Percentiles rank a stretch among this genome's conserved stretches.
These are phyloP conservation scores for Tachycineta bicolor DNA, from an alignment of 2,113 vertebrate genomes.

Conservation along the genomic window DNA sequence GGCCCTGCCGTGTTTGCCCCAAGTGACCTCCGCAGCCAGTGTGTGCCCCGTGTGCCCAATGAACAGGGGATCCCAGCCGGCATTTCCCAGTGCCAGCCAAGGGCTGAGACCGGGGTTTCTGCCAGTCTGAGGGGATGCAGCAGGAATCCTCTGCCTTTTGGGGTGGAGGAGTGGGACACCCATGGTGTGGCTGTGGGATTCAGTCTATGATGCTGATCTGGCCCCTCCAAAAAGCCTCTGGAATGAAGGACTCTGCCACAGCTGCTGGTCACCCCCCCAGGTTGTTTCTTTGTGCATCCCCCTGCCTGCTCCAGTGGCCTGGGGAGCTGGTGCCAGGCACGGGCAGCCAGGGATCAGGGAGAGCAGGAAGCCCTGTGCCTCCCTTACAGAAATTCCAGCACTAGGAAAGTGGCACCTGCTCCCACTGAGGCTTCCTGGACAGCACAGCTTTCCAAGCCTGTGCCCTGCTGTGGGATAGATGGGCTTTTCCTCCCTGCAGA, in stretches of 20 bases:
- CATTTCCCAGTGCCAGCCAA: background rate
- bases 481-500: background rate
- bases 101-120: background rate
- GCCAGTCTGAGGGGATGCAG: background rate
- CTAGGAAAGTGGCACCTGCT: background rate
- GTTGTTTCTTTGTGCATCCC: background rate
- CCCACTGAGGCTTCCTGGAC: background rate
- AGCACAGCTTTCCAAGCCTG: background rate
- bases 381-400: background rate
- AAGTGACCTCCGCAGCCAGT: background rate
- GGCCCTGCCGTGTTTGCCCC: background rate
- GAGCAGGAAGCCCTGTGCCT: background rate
- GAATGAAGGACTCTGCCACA: background rate
- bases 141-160: background rate
- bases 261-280: fast-evolving
- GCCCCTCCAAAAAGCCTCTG: background rate
- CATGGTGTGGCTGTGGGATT: background rate
- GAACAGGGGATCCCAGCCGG: background rate
- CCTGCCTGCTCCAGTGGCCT: fast-evolving
- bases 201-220: fast-evolving
- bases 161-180: background rate
- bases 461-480: background rate
- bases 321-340: background rate
- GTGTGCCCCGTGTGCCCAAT: background rate
- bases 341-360: background rate